phyloP scores from a whole-genome alignment of 1,140 invertebrate genomes.

The Eulimnadia texana region DNA sequence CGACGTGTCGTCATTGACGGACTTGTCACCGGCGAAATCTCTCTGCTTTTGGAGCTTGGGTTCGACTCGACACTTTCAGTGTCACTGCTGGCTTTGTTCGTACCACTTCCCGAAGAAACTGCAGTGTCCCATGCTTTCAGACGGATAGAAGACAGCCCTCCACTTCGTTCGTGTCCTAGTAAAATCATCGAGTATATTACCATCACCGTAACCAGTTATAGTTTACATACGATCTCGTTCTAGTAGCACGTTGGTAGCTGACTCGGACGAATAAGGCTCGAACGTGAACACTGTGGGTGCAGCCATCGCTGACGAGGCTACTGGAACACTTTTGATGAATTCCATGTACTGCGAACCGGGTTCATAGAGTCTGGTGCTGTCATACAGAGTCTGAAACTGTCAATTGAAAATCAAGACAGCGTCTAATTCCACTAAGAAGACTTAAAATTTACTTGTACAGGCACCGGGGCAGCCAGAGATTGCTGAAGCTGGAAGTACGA shows the following conservation, averaged over 20 bases:
- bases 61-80: constrained; percentile 34
- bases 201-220: constrained; percentile 24
- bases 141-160: too few relatives aligned
- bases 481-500: constrained; percentile 40
- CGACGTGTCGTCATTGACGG: constrained; percentile 25
- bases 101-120: constrained; percentile 1
- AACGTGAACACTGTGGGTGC: constrained; percentile 27
- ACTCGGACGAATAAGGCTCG: constrained; percentile 29
- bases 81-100: constrained; percentile 27
- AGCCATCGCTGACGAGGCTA: constrained; percentile 15
- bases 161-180: constrained; percentile 16
- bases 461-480: constrained; percentile 32
- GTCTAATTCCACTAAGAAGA: too few relatives aligned
- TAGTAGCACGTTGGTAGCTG: too few relatives aligned
- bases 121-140: background rate
- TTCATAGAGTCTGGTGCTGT: constrained; percentile 36
- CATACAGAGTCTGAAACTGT: constrained; percentile 37
- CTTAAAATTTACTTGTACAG: constrained; percentile 36
- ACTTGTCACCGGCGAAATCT: constrained; percentile 34
- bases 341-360: constrained; percentile 37
- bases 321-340: constrained; percentile 32
- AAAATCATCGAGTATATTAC: constrained; percentile 13
- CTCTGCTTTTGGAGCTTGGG: constrained; percentile 32
- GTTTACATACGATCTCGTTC: too few relatives aligned
- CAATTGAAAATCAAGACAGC: too few relatives aligned